Evolutionary conservation across 1,140 invertebrate species (phyloP).

Genomic region (Trichogramma pretiosum): DNA sequence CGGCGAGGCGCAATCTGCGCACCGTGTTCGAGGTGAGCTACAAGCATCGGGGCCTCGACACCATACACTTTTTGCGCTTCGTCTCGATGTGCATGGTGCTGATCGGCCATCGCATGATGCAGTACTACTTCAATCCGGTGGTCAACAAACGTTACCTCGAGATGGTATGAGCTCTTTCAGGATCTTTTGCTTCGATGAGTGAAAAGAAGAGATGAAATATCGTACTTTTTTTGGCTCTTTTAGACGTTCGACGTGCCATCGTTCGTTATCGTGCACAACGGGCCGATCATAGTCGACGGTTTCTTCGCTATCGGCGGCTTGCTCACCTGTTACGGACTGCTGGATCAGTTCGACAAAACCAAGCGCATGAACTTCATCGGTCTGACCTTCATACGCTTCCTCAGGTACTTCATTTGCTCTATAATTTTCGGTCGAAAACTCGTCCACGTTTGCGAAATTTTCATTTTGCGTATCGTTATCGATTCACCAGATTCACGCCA

Average conservation of each 20-base stretch:
- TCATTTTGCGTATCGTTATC: no score
- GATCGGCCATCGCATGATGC: constrained; percentile 25
- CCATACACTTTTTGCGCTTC: constrained; percentile 24
- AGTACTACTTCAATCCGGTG: constrained; percentile 21
- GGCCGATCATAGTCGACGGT: constrained; percentile 31
- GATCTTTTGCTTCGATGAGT: background rate
- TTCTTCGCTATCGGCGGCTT: constrained; percentile 35
- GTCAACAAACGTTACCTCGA: constrained; percentile 23
- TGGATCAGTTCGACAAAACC: constrained; percentile 30
- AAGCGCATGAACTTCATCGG: constrained; percentile 25
- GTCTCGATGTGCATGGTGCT: constrained; percentile 22
- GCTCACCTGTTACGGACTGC: constrained; percentile 26
- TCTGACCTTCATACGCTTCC: constrained; percentile 26
- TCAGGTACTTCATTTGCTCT: constrained; percentile 23
- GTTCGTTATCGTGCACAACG: constrained; percentile 27
- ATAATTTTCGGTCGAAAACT: no score
- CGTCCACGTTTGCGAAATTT: no score
- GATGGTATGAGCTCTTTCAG: constrained; percentile 19
- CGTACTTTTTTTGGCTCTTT: background rate
- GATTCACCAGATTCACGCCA: constrained; percentile 39
- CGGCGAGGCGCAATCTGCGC: constrained; percentile 26
- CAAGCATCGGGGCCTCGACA: constrained; percentile 25
- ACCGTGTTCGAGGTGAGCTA: constrained; percentile 20
- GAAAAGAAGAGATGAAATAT: background rate
- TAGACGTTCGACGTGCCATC: constrained; percentile 7